Evolutionary conservation across 1,140 invertebrate genomes (phyloP).

Genomic region (Philaenus spumarius): DNA sequence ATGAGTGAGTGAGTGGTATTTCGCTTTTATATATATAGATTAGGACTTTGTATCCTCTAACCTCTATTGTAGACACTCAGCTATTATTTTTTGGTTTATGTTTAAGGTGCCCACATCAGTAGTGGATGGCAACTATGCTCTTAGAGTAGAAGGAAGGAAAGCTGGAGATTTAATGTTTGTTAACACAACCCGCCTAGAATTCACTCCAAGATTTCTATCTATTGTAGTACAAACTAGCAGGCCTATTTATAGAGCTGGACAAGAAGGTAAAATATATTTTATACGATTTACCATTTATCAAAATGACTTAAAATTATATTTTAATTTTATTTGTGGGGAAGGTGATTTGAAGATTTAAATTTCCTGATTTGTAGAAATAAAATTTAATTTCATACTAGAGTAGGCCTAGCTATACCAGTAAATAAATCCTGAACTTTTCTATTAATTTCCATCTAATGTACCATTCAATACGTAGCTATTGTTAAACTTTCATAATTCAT

Average conservation of each 20-base stretch:
- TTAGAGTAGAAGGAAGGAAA: constrained; percentile 16
- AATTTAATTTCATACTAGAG: too few species aligned
- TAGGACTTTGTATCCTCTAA: not conserved
- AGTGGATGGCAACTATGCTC: constrained; percentile 12
- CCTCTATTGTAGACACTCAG: not conserved
- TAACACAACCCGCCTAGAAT: constrained; percentile 13
- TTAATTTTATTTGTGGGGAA: not conserved
- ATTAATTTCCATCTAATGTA: too few species aligned
- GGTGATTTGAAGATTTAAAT: too few species aligned
- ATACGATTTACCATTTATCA: not conserved
- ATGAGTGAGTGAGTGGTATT: too few species aligned
- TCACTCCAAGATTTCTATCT: constrained; percentile 19
- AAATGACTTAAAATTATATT: not conserved
- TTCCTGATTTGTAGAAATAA: not conserved
- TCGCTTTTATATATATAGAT: too few species aligned
- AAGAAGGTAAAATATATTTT: constrained; percentile 23
- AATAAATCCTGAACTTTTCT: too few species aligned
- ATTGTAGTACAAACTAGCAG: constrained; percentile 26
- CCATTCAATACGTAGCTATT: too few species aligned
- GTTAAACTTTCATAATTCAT: too few species aligned
- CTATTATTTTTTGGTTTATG: not conserved
- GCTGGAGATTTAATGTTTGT: constrained; percentile 15
- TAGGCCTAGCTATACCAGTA: too few species aligned
- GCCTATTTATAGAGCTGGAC: constrained; percentile 24
- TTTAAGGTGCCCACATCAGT: constrained; percentile 23